Evolutionary conservation across 1,140 invertebrate species (phyloP), one percentile per base, ranked within the genome.

Genomic region (Brachionus calyciflorus): DNA sequence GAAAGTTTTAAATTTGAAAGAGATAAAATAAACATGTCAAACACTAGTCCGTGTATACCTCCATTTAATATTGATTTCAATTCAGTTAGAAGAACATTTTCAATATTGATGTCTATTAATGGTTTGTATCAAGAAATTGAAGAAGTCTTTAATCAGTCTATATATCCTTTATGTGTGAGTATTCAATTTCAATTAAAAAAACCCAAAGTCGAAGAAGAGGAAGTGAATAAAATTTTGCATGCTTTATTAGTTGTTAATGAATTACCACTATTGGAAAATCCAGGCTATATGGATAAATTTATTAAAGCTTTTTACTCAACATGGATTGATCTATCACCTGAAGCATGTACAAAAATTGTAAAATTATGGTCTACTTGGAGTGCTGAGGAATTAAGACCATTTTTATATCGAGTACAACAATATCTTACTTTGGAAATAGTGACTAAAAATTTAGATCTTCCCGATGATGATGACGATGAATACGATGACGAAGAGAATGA

Each of bases 221-320:
- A 84, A 78, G 85, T 86, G 40, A 81, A 85, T 77, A 84, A 88
- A 26, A 82, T 90, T 19, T 26, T 73, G 24, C 92, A 93, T 81
- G 90, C 92, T 46, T 90, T 94, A 79, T 86, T 94, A 24, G 93
- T 94, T 78, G 89, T 93, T 17, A 91, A 93, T 81, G 93, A 96
- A 85, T 90, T 94, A 78, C 92, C 92, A 6, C 89, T 89, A 75
- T 87, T 94, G 28, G 90, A 91, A 80, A 89, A 87, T 70, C 88
- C 88, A 30, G 92, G 93, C 82, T 93, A 91, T 83, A 83, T 93
- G 79, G 92, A 94, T 82, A 88, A 88, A 37, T 91, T 91, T 0
- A 85, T 93, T 51, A 91, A 92, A 9, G 89, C 90, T 79, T 84
- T 95, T 41, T 94, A 92, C 79, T 89, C 91, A 81, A 91, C 91